Base-by-base conservation (phyloP, 1,140 invertebrate genomes). In the Aphelenchoides besseyi region DNA sequence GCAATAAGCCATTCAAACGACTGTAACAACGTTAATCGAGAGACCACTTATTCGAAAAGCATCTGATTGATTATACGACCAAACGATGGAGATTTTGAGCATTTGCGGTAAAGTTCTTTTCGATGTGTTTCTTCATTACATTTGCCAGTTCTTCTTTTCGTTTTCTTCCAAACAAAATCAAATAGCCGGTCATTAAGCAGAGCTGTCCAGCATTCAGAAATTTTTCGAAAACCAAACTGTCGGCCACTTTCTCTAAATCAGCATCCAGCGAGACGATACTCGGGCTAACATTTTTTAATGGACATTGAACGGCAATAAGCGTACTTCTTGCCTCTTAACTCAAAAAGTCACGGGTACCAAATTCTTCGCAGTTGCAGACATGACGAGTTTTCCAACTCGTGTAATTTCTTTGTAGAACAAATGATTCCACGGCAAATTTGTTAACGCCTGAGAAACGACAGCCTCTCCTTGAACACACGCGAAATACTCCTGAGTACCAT, bases 401-500 rank as follows among this genome's bases (percentile, higher is more conserved):
- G 91, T 89, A 36, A 92, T 92, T 0, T 96, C 96, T 0, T 96
- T 99, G 84, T 93, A 99, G 87, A 98, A 95, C 74, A 99, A 97
- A 82, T 96, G 93, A 87, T 99, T 96, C 2, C n/a, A 64, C 1
- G 18, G 12, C 1, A 64, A 48, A 5, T 5, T 26, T 78, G 91
- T 90, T 1, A 90, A 90, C 0, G 92, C 94, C 87, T 94, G 93
- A 33, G 88, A 80, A 1, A 92, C 86, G 48, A 91, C 94, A 66
- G 93, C 94, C 73, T 88, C 86, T n/a, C 55, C 55, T 32, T 59
- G 55, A 26, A 59, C 55, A 59, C 55, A 59, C 18, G 55, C 55
- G 55, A 59, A 59, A 18, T 59, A 59, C 5, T 18, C 18, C 18
- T 5, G 55, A 59, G n/a, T n/a, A n/a, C n/a, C n/a, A n/a, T n/a